Conservation (phyloP, 1,140 invertebrate species). For the Bicyclus anynana region DNA sequence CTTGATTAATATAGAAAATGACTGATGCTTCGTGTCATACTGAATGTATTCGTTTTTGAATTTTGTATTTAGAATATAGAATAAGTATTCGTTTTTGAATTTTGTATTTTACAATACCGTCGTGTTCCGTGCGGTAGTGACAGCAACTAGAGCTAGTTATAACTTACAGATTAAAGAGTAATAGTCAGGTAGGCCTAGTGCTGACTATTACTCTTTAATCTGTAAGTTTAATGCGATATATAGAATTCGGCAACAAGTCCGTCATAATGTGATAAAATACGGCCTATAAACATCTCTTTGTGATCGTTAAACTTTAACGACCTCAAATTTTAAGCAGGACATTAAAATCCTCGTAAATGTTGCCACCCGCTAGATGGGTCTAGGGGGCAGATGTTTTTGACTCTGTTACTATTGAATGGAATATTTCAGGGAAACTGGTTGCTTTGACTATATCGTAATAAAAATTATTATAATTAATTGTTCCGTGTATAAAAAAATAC, state of each 20-base stretch:
- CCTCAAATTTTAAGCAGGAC: conserved; percentile 37
- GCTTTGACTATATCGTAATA: neutral
- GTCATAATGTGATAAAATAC: conserved; percentile 48
- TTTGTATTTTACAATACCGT: too few species aligned
- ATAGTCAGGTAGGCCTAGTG: too few species aligned
- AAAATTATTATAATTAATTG: neutral
- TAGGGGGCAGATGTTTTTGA: conserved; percentile 9
- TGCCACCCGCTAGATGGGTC: conserved; percentile 29
- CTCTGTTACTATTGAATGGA: neutral
- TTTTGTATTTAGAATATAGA: too few species aligned
- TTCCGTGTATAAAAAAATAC: neutral
- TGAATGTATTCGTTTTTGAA: too few species aligned
- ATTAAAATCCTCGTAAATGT: conserved; percentile 47
- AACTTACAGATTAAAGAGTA: too few species aligned
- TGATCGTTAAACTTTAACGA: conserved; percentile 51
- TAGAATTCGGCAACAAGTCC: conserved; percentile 23
- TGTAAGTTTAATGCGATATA: too few species aligned
- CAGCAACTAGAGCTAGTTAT: too few species aligned
- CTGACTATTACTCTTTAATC: too few species aligned
- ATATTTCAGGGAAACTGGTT: neutral
- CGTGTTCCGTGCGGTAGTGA: too few species aligned
- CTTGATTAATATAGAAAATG: too few species aligned
- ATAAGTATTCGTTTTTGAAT: too few species aligned
- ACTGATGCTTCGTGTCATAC: too few species aligned
- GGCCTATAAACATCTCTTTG: conserved; percentile 44